Evolutionary conservation across 2,113 vertebrate genomes (phyloP).

Genomic region (Oreamnos americanus): DNA sequence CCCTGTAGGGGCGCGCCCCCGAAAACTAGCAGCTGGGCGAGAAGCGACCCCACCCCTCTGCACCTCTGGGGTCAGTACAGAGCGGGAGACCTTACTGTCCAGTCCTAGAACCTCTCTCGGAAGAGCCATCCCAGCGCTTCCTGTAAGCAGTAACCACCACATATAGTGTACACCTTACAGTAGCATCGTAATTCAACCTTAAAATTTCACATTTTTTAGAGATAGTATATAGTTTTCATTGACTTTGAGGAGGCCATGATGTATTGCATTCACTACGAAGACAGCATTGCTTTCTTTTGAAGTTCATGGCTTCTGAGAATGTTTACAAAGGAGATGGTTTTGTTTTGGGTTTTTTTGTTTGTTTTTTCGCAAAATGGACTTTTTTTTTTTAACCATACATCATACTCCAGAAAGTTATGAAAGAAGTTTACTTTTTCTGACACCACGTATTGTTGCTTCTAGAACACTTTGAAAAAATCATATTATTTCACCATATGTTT

Average conservation of each 20-base stretch:
- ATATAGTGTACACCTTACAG: neutral
- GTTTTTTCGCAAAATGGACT: neutral
- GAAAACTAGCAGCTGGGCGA: rapidly evolving
- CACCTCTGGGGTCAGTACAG: rapidly evolving
- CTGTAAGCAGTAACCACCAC: neutral
- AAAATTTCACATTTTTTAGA: neutral
- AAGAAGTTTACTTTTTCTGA: neutral
- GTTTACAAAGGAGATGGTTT: neutral
- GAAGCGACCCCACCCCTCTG: neutral
- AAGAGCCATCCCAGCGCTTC: neutral
- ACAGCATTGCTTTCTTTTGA: neutral
- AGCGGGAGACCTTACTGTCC: rapidly evolving
- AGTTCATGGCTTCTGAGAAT: neutral
- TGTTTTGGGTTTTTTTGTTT: neutral
- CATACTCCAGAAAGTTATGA: neutral
- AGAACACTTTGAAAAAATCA: neutral
- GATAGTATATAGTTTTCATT: neutral
- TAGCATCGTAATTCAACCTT: neutral
- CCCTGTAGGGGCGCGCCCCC: rapidly evolving
- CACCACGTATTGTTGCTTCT: neutral
- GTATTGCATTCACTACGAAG: neutral
- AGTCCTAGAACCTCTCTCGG: neutral
- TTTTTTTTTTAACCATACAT: neutral
- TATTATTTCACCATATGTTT: neutral
- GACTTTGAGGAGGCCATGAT: neutral